Conservation (phyloP, 2,113 vertebrate genomes). For the Dasyurus viverrinus region DNA sequence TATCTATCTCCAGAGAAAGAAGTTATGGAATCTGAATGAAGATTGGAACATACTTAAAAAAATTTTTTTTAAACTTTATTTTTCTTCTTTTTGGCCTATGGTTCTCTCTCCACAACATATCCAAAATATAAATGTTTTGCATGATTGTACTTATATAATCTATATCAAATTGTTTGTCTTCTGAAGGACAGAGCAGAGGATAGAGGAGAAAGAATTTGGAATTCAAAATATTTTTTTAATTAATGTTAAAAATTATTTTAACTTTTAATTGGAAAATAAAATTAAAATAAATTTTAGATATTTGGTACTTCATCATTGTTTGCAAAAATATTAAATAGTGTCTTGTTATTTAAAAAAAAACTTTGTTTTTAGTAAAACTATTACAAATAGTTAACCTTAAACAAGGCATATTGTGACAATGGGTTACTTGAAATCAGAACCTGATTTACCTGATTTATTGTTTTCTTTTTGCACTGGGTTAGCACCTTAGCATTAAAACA, state of each 20-base stretch:
- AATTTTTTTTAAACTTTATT: too few relatives aligned
- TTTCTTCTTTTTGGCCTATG: not conserved
- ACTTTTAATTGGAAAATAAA: constrained; percentile 42
- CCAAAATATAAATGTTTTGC: not conserved
- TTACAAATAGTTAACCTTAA: not conserved
- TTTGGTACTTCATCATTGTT: not conserved
- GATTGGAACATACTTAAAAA: not conserved
- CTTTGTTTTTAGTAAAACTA: not conserved
- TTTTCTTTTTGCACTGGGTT: constrained; percentile 33
- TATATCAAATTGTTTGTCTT: not conserved
- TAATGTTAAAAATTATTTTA: constrained; percentile 31
- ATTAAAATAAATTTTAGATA: constrained; percentile 28
- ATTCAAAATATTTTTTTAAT: not conserved
- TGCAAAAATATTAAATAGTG: not conserved
- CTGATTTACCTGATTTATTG: constrained; percentile 20
- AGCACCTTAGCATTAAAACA: constrained; percentile 40
- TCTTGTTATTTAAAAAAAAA: not conserved
- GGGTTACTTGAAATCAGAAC: constrained; percentile 25
- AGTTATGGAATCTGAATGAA: not conserved
- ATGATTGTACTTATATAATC: not conserved
- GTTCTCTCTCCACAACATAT: not conserved
- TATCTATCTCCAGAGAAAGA: not conserved
- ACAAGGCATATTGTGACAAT: constrained; percentile 1
- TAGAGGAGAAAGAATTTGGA: not conserved
- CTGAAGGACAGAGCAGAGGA: not conserved